Evolutionary conservation across 2,888 invertebrate species (phyloP), one percentile per base, ranked within the genome.

Genomic region (Nomada ferruginata): DNA sequence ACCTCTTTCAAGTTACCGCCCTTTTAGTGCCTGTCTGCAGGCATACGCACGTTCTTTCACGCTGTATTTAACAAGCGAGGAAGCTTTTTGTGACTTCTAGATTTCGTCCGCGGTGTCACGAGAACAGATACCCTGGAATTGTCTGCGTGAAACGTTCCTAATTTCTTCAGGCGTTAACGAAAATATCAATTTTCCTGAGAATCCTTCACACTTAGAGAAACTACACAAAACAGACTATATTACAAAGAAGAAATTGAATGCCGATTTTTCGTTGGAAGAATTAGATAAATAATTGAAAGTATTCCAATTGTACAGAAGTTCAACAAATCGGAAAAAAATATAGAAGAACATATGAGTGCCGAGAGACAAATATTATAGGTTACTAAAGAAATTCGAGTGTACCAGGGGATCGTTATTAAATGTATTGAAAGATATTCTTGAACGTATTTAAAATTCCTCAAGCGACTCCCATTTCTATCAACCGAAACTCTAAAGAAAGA

Each of bases 1-100:
- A 91, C 89, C 87, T 89, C 92, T 93, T 93, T 93, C 89, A 93
- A 92, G 88, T 93, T 86, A 89, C 93, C 93, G 93, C 92, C 47
- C 91, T 90, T 91, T 91, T 91, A 89, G 87, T 86, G 90, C 87
- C 87, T 73, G 77, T 74, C 77, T 44, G 42, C 66, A 55, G 78
- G 60, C 75, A 55, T 78, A 79, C 72, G 57, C 85, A 59, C 79
- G 80, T 78, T 81, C 66, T 23, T 75, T 61, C 60, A 29, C 66
- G 59, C 23, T 18, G 52, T 69, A 26, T 23, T 70, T 66, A n/a
- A 59, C 42, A 42, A 23, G 55, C 55, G 20, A 20, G 4, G 20
- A 20, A 55, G 20, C 55, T 20, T 55, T 55, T 55, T 55, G 55
- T 47, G 23, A 55, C 20, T 55, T 55, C 55, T 55, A n/a, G 55